Base-by-base conservation (phyloP, 1,140 invertebrate genomes). In the Lordiphosa stackelbergi region DNA sequence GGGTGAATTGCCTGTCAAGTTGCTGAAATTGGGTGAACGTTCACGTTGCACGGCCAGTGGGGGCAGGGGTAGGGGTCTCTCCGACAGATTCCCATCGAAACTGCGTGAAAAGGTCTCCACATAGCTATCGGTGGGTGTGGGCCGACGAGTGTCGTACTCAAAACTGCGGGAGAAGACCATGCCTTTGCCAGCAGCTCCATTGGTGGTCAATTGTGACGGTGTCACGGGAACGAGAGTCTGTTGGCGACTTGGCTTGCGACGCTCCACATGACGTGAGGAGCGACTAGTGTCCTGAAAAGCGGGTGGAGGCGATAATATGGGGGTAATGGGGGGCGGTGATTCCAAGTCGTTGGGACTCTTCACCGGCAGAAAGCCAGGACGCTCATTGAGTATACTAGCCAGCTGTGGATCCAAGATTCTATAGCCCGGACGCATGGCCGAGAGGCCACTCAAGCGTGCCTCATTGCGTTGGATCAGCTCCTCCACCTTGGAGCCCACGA, bases 261-360 rank as follows among this genome's bases (percentile, higher is more conserved):
- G 47, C 2, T 85, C 84, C 10, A 54, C 55, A 37, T 69, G 57
- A 4, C 72, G 57, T 3, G 45, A 5, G 2, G 46, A 40, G 4
- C 71, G 69, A 40, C 69, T 85, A 42, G 77, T 73, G 55, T 89
- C 88, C 63, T 89, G 89, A 56, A 90, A 90, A 24, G 89, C 89
- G 12, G 89, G 89, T 7, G 89, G 89, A n/a, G 89, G 89, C 24
- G 89, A 89, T 8, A 90, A 78, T 51, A 90, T 90, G 2, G 89
- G 89, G 0, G 89, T 90, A 5, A 88, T 81, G 31, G 88, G 88
- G 11, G 88, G 88, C 34, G 88, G 88, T 0, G 88, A 81, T 24
- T 88, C 87, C 22, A 71, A 47, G 37, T 85, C 85, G 16, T 70
- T 60, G 19, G 70, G 55, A 31, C 63, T 85, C 31, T 78, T 85